A percentile compares a stretch with the other conserved stretches of the same genome.
Conservation (phyloP, 2,797 vertebrate genomes). For the Allobates femoralis region DNA sequence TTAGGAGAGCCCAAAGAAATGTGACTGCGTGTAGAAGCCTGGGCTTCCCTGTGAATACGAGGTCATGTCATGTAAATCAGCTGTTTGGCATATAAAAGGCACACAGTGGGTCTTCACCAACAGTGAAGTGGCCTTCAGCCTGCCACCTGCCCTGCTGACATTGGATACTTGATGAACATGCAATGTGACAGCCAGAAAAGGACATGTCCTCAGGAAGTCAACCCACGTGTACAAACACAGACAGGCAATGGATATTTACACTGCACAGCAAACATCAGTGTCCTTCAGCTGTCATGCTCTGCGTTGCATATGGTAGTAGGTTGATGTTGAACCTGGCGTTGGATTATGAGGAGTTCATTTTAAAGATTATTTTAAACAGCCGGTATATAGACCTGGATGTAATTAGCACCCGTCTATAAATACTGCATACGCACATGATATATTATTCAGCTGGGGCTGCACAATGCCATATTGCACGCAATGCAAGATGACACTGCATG, state of each 20-base stretch:
- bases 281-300: neutral
- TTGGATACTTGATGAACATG: slow-evolving; percentile 22
- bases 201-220: slow-evolving; percentile 35
- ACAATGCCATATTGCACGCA: neutral
- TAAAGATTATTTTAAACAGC: neutral
- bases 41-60: neutral
- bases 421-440: no score
- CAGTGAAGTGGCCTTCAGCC: slow-evolving; percentile 44
- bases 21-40: neutral
- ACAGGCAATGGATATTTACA: slow-evolving; percentile 23
- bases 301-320: slow-evolving; percentile 1
- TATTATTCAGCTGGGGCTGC: neutral
- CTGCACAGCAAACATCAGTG: slow-evolving; percentile 38
- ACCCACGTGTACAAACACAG: slow-evolving; percentile 34
- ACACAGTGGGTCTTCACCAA: neutral
- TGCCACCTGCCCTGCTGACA: slow-evolving; percentile 56
- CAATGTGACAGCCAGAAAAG: slow-evolving; percentile 50
- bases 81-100: slow-evolving; percentile 31
- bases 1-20: neutral
- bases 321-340: neutral
- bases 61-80: slow-evolving; percentile 29
- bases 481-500: neutral
- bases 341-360: slow-evolving; percentile 8
- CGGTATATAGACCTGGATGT: neutral
- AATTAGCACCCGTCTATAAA: neutral